phyloP scores from a whole-genome alignment of 1,140 invertebrate species.

The Bombus huntii region DNA sequence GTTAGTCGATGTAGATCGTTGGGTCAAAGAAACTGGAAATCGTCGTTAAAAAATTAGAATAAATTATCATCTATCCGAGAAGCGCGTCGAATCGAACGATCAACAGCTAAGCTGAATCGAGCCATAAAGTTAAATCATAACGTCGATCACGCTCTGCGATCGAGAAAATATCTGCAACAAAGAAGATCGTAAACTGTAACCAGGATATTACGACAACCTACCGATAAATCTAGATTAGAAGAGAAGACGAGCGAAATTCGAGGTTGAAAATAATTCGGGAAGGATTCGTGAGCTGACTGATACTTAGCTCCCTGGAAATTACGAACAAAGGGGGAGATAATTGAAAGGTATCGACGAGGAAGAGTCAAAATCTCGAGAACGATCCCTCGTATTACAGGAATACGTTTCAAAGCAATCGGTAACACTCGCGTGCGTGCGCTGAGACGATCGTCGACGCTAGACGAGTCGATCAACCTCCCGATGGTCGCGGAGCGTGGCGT shows the following conservation, averaged over 20 bases:
- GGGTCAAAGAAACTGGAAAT: neutral
- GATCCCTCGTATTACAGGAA: conserved; percentile 3
- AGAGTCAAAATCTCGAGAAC: conserved; percentile 3
- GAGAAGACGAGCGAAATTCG: neutral
- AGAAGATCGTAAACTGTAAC: neutral
- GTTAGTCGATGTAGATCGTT: conserved; percentile 24
- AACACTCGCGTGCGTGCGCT: conserved; percentile 26
- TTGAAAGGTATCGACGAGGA: neutral
- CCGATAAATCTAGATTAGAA: neutral
- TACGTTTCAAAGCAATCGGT: conserved; percentile 5
- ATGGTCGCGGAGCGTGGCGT: conserved; percentile 76
- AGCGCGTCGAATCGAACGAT: neutral
- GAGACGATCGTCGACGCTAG: conserved; percentile 57
- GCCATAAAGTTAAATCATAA: neutral
- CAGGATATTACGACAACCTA: neutral
- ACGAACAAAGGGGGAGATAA: neutral
- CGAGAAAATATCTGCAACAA: neutral
- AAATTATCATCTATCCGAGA: neutral
- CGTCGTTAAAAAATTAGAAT: neutral
- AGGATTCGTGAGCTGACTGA: neutral
- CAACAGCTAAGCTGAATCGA: neutral
- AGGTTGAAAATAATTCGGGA: neutral
- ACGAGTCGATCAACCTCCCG: conserved; percentile 69
- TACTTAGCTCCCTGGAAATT: neutral
- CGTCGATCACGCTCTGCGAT: neutral